phyloP scores from a whole-genome alignment of 2,888 invertebrate species.

The Drosophila gaucha region DNA sequence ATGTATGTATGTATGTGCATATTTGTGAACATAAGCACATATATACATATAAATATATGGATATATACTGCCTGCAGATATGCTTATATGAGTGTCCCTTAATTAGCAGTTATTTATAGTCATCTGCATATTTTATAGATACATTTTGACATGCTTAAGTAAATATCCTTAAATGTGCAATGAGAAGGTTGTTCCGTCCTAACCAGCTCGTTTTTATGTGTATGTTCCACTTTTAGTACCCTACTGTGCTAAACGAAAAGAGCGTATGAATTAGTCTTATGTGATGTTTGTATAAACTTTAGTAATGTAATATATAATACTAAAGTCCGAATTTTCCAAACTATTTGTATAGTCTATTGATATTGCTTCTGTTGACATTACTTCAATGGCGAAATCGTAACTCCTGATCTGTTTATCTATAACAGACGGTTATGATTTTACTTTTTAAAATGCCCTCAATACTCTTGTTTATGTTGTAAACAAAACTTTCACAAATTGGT shows the following conservation, averaged over 20 bases:
- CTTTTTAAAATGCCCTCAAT: too few relatives aligned
- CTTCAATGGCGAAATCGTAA: background rate
- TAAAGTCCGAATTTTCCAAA: background rate
- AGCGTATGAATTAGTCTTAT: background rate
- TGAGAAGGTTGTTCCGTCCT: background rate
- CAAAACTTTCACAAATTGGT: too few relatives aligned
- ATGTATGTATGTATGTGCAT: background rate
- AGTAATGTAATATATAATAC: background rate
- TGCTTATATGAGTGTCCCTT: background rate
- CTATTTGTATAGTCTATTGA: background rate
- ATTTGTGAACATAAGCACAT: background rate
- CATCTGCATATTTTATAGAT: slow-evolving; percentile 1
- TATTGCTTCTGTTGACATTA: too few relatives aligned
- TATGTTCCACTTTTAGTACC: background rate
- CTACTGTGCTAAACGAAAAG: background rate
- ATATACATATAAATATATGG: slow-evolving; percentile 6
- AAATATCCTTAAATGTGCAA: slow-evolving; percentile 1
- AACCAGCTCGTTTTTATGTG: background rate
- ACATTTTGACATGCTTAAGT: background rate
- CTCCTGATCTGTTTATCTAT: background rate
- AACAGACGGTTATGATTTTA: too few relatives aligned
- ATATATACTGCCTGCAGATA: background rate
- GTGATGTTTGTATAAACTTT: background rate
- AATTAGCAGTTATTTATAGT: background rate
- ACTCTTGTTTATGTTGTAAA: too few relatives aligned